Base-by-base conservation (phyloP, 2,888 invertebrate genomes). In the Achlya flavicornis region DNA sequence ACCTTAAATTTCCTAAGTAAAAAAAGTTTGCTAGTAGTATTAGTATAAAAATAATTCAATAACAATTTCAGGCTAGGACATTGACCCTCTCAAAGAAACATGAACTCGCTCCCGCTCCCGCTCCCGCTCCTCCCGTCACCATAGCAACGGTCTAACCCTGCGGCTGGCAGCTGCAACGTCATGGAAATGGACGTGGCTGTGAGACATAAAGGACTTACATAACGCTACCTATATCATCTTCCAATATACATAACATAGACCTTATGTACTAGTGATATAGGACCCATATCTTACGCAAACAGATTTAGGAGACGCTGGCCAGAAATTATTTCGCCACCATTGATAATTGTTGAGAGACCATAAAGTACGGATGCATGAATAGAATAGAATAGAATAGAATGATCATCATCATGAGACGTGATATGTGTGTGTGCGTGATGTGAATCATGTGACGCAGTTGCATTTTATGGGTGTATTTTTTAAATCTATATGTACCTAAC, bases 81-180 rank as follows among this genome's bases (percentile, higher is more conserved):
- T 3, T 41, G 12, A 12, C 12, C 8, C 38, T 38, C 11, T 41
- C 12, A 41, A 41, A 41, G 0, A 41, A 12, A 41, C 12, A 12
- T 41, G 3, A 12, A 12, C 35, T 26, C 26, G 26, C 26, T 26
- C 10, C 38, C 38, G 38, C 38, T 26, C 14, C 43, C 48, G 61
- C 67, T 0, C 33, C 66, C 79, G 77, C 78, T 72, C 57, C 63
- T 32, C 70, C 57, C 57, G 33, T 46, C 63, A 80, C 43, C 33
- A 43, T 0, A 58, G 7, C 57, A 61, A 0, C 19, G 12, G 14
- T 72, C 69, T 61, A 70, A 80, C 58, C 64, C 77, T 87, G 86
- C 78, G 86, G 85, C 85, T 87, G 88, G 85, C 88, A 85, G 86
- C 81, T 83, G 85, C 87, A 83, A 72, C 86, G 84, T 87, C 88